These are phyloP conservation scores for Triplophysa siluroides DNA, from an alignment of 2,113 vertebrate genomes.

Conservation along the genomic window DNA sequence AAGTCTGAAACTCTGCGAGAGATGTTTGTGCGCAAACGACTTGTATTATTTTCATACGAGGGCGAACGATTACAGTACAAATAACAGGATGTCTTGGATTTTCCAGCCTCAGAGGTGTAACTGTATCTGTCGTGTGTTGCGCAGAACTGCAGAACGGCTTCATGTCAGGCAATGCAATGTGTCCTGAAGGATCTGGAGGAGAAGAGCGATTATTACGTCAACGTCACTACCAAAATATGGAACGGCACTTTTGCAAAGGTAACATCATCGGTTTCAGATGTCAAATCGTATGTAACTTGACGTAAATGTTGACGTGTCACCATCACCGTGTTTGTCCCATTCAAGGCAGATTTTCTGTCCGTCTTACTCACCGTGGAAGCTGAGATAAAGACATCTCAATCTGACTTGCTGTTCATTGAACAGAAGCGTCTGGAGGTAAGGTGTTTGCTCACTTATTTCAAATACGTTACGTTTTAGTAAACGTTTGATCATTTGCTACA, in stretches of 20 bases:
- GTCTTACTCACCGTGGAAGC: slow-evolving; percentile 72
- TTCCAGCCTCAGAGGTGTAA: not conserved
- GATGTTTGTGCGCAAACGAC: not conserved
- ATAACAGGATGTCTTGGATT: slow-evolving; percentile 27
- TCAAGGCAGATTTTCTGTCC: slow-evolving; percentile 77
- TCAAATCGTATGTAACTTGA: not conserved
- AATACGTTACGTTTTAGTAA: too few species aligned
- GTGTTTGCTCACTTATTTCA: not conserved
- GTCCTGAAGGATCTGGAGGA: slow-evolving; percentile 71
- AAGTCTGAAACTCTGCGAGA: not conserved
- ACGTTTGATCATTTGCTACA: not conserved
- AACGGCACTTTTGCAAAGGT: slow-evolving; percentile 81
- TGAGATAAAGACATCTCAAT: slow-evolving; percentile 72
- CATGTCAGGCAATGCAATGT: slow-evolving; percentile 74
- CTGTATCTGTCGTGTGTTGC: slow-evolving; percentile 21
- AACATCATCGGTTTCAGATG: slow-evolving; percentile 56
- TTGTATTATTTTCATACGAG: slow-evolving; percentile 1
- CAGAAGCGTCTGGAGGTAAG: slow-evolving; percentile 75
- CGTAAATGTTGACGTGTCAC: too few species aligned
- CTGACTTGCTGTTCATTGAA: slow-evolving; percentile 77
- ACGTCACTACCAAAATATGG: slow-evolving; percentile 81
- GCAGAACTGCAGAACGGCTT: slow-evolving; percentile 77
- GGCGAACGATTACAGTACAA: slow-evolving; percentile 7
- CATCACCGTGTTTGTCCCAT: not conserved
- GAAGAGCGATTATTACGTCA: slow-evolving; percentile 78